Base-by-base conservation (phyloP, 2,113 vertebrate species). In the Eubucco bourcierii region DNA sequence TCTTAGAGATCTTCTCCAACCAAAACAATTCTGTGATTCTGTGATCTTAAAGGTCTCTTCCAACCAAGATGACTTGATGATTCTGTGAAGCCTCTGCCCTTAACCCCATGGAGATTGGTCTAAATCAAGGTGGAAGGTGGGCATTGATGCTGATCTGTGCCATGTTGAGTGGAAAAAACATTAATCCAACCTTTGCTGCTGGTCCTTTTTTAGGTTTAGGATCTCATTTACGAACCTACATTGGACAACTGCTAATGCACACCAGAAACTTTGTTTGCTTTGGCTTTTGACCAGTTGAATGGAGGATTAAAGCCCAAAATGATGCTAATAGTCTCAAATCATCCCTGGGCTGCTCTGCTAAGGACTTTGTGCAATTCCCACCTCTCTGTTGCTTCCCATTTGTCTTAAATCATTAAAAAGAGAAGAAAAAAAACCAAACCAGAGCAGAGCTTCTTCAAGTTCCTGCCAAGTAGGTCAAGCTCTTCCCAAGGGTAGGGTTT, bases 381-480 rank as follows among this genome's bases (percentile, higher is more conserved):
- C 44, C 53, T 73, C 67, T 61, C 71, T 37, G 18, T 15, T 2
- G 6, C 53, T 39, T 60, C 23, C 1, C 8, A 1, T 85, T 80
- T 86, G 68, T 61, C 53, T 92, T 92, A 71, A 95, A 92, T 79
- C 87, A 75, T 89, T 92, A 60, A 89, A 90, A 90, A 84, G 23
- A 46, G 39, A 27, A 8, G 7, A 2, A 11, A 31, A 34, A 41
- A 71, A 37, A 6, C 9, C 13, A 44, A 21, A 6, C 27, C 50
- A 29, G 34, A 80, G 46, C 3, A 0, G 61, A 47, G 23, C 53
- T 61, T 90, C 76, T 84, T 44, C 64, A 12, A 0, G 0, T 27
- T 93, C 16, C 73, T 75, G 77, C 91, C 91, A 94, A 92, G 80
- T 94, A 95, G 94, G 89, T 95, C 94, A 90, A 58, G 20, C 33